A percentile compares a stretch with the other conserved stretches of the same genome.
Conservation (phyloP, 2,888 invertebrate genomes). For the Odontomyia ornata region DNA sequence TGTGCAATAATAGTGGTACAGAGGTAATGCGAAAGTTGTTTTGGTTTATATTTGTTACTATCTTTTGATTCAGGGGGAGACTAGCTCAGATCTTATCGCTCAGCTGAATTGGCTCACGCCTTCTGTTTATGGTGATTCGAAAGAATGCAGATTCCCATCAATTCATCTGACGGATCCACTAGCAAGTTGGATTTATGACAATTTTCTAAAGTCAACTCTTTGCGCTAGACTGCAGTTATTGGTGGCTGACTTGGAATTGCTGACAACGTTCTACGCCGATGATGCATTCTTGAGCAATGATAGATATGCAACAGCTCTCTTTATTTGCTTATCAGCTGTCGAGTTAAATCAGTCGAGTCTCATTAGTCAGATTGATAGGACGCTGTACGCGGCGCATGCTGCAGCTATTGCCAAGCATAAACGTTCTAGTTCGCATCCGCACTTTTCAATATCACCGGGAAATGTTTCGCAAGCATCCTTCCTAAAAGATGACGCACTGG, state of each 20-base stretch:
- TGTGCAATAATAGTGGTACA: not conserved
- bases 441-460: conserved; percentile 64
- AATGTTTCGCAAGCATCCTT: conserved; percentile 6
- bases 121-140: conserved; percentile 58
- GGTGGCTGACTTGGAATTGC: conserved; percentile 70
- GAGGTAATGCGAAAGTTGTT: conserved; percentile 8
- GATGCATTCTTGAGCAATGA: conserved; percentile 71
- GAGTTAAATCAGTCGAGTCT: conserved; percentile 71
- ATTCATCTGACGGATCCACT: conserved; percentile 4
- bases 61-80: conserved; percentile 62
- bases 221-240: conserved; percentile 67
- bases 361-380: conserved; percentile 71
- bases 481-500: not conserved
- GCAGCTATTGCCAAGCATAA: conserved; percentile 60
- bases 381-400: conserved; percentile 62
- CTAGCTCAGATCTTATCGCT: conserved; percentile 69
- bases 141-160: not conserved
- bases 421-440: conserved; percentile 67
- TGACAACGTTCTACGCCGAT: conserved; percentile 68
- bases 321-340: conserved; percentile 72
- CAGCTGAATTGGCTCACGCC: conserved; percentile 71
- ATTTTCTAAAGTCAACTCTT: conserved; percentile 55
- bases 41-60: not conserved
- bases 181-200: conserved; percentile 22
- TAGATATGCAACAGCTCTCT: conserved; percentile 69